Conservation (phyloP, 1,140 invertebrate genomes). For the Zaprionus lachaisei region DNA sequence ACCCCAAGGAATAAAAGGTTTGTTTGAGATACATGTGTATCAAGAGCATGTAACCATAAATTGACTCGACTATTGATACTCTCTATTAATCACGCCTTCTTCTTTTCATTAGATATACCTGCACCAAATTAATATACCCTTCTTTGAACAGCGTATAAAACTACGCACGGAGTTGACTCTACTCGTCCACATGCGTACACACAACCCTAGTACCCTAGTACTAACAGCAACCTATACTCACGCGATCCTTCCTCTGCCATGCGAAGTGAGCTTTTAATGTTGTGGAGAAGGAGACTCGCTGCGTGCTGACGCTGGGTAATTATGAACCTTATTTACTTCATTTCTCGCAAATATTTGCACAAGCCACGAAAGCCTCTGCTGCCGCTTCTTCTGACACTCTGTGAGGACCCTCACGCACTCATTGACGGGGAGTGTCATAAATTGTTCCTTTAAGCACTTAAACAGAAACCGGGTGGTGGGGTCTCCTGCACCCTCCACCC, state of each 20-base stretch:
- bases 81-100: no score
- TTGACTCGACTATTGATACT: neutral
- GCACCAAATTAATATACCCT: neutral
- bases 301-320: constrained; percentile 65
- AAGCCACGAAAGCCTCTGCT: constrained; percentile 55
- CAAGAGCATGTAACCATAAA: no score
- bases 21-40: no score
- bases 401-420: constrained; percentile 27
- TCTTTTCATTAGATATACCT: neutral
- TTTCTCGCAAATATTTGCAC: constrained; percentile 69
- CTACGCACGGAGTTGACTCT: no score
- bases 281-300: constrained; percentile 10
- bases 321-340: constrained; percentile 71
- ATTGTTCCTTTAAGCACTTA: constrained; percentile 17
- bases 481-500: no score
- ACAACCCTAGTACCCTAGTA: neutral
- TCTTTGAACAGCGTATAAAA: neutral
- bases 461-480: no score
- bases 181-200: neutral
- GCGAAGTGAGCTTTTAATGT: constrained; percentile 21
- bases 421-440: constrained; percentile 58
- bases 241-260: constrained; percentile 15
- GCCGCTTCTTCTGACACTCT: constrained; percentile 12
- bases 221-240: neutral
- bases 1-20: no score